Evolutionary conservation across 2,797 vertebrate species (phyloP), one percentile per base, ranked within the genome.

Genomic region (Malacoraja senta): DNA sequence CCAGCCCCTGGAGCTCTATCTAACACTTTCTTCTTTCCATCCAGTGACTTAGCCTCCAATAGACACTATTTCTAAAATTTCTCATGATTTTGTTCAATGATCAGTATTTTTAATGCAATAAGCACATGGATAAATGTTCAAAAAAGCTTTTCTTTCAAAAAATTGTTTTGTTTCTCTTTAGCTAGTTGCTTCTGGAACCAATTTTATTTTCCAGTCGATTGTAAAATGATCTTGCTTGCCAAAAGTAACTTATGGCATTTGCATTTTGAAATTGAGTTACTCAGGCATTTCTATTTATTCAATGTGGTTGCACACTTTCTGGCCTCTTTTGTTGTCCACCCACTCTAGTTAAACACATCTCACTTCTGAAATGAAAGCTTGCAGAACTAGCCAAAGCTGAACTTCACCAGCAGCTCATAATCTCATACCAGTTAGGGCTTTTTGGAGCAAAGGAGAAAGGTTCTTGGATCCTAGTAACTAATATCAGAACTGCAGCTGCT

Each of bases 131-230:
- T 13, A 68, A 13, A 68, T 68, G 10, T 19, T 19, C 10, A 12
- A 13, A 68, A 68, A 53, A 53, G 44, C 44, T 53, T 53, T 53
- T 53, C 44, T 53, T 53, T 53, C 44, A 53, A 53, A 53, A 53
- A 53, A 53, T 53, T 53, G 44, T 53, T 68, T 68, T 13, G 65
- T 68, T 68, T 68, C 3, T 12, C 65, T 68, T 15, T 68, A 68
- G 44, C 44, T 53, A 53, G 4, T 44, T 84, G 7, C 32, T 63
- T 63, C n/a, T 15, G 53, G 83, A 29, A 86, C 58, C 58, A 86
- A 17, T 86, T 86, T 86, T 84, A 84, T 61, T 86, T 86, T 63
- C 29, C 58, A 65, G 53, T 86, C n/a, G 32, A n/a, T n/a, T 86
- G 61, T 86, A 63, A 32, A 63, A n/a, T 17, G 61, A n/a, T 61